phyloP scores from a whole-genome alignment of 2,113 vertebrate genomes.

The Ailurus styani region DNA sequence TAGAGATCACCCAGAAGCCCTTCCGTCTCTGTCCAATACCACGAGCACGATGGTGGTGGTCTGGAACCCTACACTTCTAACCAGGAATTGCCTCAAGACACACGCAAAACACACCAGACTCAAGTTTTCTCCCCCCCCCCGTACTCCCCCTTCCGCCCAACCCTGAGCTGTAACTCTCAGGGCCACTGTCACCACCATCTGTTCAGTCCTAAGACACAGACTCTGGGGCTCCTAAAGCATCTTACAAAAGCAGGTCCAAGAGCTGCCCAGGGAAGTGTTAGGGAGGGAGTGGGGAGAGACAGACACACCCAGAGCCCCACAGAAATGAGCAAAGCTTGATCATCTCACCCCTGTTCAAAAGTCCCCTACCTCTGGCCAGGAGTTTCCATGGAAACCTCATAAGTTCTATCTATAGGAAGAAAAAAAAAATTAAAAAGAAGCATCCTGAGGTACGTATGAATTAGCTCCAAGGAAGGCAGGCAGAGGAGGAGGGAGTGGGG shows the following conservation, averaged over 20 bases:
- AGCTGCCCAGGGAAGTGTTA: background rate
- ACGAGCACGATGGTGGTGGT: accelerated
- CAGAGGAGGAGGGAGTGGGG: background rate
- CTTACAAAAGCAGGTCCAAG: background rate
- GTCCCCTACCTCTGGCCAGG: conserved; percentile 44
- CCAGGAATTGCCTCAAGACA: background rate
- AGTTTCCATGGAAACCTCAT: conserved; percentile 81
- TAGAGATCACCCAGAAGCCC: background rate
- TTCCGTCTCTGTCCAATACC: background rate
- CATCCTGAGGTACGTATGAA: conserved; percentile 74
- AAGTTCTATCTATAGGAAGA: conserved; percentile 75
- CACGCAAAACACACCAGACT: background rate
- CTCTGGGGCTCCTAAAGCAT: background rate
- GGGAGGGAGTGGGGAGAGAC: background rate
- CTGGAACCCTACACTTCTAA: background rate
- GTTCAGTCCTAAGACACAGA: background rate
- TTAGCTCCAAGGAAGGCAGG: conserved; percentile 75
- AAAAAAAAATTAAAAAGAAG: conserved; percentile 45
- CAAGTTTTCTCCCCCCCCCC: background rate
- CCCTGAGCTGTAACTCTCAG: background rate
- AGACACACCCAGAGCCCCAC: background rate
- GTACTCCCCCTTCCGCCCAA: too few relatives aligned
- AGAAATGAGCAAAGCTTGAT: conserved; percentile 22
- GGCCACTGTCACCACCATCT: background rate
- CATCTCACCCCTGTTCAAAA: conserved; percentile 37